Conservation (phyloP, 2,797 vertebrate genomes). For the Cossypha niveicapilla region DNA sequence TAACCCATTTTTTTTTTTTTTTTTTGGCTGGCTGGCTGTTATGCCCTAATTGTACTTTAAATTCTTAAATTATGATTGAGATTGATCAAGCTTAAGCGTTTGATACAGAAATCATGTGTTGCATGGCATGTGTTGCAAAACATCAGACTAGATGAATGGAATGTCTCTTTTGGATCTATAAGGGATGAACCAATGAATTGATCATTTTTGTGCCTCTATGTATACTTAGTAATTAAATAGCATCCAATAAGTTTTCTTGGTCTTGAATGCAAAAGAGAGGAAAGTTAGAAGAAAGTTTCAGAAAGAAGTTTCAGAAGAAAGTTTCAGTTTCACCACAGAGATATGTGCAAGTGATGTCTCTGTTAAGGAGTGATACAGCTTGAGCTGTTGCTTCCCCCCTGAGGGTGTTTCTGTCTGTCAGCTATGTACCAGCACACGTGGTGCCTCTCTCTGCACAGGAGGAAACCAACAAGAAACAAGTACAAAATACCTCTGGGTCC, state of each 20-base stretch:
- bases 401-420: not conserved
- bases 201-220: not conserved
- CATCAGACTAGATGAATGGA: not conserved
- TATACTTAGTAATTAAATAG: not conserved
- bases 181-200: not conserved
- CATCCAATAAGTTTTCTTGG: not conserved
- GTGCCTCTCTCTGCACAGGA: not conserved
- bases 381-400: not conserved
- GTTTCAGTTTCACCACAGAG: not conserved
- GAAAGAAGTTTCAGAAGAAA: not conserved
- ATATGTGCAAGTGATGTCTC: not conserved
- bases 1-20: not conserved
- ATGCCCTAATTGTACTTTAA: not conserved
- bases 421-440: accelerated
- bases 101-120: not conserved
- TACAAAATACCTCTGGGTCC: not conserved
- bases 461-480: not conserved
- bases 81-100: not conserved
- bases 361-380: not conserved
- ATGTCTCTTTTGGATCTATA: not conserved
- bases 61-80: not conserved
- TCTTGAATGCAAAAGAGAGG: not conserved
- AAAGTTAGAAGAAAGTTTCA: not conserved
- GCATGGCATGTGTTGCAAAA: not conserved
- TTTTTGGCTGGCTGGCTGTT: not conserved